phyloP scores from a whole-genome alignment of 2,797 vertebrate species.

The Ctenosaura bakeri region DNA sequence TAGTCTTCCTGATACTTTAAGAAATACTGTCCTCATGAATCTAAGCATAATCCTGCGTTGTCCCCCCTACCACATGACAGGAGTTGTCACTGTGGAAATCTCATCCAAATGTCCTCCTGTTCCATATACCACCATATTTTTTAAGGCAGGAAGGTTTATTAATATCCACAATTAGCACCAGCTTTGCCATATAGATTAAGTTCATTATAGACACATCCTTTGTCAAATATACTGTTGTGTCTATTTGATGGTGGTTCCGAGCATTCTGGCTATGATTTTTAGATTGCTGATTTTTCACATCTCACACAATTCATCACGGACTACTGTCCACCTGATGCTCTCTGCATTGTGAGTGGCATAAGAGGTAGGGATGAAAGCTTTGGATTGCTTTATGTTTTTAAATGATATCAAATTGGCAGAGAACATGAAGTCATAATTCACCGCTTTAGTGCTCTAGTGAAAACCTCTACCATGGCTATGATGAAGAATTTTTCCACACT shows the following conservation, averaged over 20 bases:
- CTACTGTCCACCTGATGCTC: constrained; percentile 61
- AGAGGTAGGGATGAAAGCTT: constrained; percentile 46
- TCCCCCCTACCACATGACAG: constrained; percentile 61
- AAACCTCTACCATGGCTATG: fast-evolving
- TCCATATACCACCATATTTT: constrained; percentile 56
- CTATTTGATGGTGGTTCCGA: constrained; percentile 61
- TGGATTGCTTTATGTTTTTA: constrained; percentile 57
- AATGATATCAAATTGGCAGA: constrained; percentile 41
- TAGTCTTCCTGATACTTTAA: constrained; percentile 71
- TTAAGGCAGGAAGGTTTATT: constrained; percentile 56
- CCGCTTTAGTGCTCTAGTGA: constrained; percentile 32
- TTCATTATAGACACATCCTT: constrained; percentile 65
- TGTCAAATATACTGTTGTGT: constrained; percentile 48
- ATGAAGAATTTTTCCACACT: neutral
- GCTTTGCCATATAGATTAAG: constrained; percentile 68
- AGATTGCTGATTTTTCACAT: constrained; percentile 70
- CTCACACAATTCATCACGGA: constrained; percentile 69
- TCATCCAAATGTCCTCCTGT: constrained; percentile 70
- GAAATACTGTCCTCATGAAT: constrained; percentile 69
- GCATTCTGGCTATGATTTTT: constrained; percentile 67
- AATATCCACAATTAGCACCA: constrained; percentile 75
- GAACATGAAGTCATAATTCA: constrained; percentile 21
- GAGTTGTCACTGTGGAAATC: constrained; percentile 68
- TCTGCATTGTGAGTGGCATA: constrained; percentile 58
- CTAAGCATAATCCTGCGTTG: constrained; percentile 60